phyloP scores from a whole-genome alignment of 2,888 invertebrate species.

The Homarus gammarus region DNA sequence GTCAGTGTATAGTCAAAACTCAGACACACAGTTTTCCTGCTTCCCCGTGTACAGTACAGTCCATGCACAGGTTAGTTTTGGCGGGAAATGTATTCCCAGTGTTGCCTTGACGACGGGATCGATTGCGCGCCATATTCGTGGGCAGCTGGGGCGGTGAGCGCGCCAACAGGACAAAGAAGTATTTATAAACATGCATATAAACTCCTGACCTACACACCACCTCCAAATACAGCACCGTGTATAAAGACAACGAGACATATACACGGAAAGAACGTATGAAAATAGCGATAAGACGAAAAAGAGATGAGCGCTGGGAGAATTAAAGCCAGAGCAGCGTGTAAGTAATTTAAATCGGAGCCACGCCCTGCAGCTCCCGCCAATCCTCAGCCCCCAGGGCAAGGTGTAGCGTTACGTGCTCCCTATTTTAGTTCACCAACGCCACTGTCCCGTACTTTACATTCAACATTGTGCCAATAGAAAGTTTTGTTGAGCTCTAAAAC shows the following conservation, averaged over 20 bases:
- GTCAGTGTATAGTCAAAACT: too few species aligned
- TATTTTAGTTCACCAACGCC: background rate
- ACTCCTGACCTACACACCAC: background rate
- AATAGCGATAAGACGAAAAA: too few species aligned
- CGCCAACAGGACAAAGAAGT: conserved; percentile 1
- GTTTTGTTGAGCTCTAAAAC: too few species aligned
- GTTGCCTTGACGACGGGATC: conserved; percentile 51
- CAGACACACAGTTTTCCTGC: conserved; percentile 30
- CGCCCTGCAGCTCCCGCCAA: conserved; percentile 31
- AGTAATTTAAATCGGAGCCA: conserved; percentile 33
- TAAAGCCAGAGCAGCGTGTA: background rate
- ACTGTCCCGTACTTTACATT: background rate
- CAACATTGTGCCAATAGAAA: background rate
- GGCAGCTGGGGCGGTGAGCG: conserved; percentile 14
- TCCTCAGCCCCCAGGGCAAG: background rate
- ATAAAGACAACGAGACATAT: background rate
- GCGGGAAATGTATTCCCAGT: conserved; percentile 49
- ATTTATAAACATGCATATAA: background rate
- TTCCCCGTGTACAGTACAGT: conserved; percentile 17
- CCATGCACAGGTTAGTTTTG: conserved; percentile 15
- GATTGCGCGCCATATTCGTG: conserved; percentile 43
- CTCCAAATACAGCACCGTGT: background rate
- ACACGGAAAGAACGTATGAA: background rate
- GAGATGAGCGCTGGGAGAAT: background rate
- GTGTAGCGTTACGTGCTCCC: background rate